These are phyloP conservation scores for Syrista parreyssii DNA, from an alignment of 2,888 invertebrate genomes.

Conservation along the genomic window DNA sequence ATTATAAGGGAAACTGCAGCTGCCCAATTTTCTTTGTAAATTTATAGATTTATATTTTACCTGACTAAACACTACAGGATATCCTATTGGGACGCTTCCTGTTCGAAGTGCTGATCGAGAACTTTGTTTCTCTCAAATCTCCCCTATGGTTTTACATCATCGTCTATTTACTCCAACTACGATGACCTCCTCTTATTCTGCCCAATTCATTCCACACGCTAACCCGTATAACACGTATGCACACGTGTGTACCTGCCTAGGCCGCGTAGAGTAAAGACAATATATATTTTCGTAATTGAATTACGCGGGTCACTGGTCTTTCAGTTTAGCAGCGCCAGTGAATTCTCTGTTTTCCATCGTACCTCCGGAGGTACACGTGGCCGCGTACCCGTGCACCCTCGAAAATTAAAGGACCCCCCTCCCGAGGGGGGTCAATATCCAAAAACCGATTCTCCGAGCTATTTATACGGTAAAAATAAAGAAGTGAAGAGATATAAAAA, in stretches of 20 bases:
- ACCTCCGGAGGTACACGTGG: neutral
- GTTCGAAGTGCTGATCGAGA: neutral
- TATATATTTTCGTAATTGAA: slow-evolving; percentile 17
- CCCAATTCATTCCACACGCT: neutral
- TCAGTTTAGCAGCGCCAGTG: slow-evolving; percentile 15
- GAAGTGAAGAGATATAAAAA: too few relatives aligned
- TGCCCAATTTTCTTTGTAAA: neutral
- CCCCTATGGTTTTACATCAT: neutral
- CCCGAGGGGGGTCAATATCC: neutral
- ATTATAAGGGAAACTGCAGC: neutral
- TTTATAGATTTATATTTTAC: neutral
- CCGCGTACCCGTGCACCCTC: neutral
- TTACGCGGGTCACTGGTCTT: slow-evolving; percentile 14
- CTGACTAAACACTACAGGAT: neutral
- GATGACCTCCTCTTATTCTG: neutral
- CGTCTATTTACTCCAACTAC: neutral
- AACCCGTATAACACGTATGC: too few relatives aligned
- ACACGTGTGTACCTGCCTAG: neutral
- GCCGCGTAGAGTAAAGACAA: neutral
- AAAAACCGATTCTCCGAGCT: too few relatives aligned
- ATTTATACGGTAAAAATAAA: neutral
- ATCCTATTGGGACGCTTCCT: neutral
- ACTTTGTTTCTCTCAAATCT: neutral
- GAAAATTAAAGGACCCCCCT: neutral
- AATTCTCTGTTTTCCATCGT: slow-evolving; percentile 10